Evolutionary conservation across 1,140 invertebrate genomes (phyloP), one percentile per base, ranked within the genome.

Genomic region (Pseudomyrmex flavicornis): DNA sequence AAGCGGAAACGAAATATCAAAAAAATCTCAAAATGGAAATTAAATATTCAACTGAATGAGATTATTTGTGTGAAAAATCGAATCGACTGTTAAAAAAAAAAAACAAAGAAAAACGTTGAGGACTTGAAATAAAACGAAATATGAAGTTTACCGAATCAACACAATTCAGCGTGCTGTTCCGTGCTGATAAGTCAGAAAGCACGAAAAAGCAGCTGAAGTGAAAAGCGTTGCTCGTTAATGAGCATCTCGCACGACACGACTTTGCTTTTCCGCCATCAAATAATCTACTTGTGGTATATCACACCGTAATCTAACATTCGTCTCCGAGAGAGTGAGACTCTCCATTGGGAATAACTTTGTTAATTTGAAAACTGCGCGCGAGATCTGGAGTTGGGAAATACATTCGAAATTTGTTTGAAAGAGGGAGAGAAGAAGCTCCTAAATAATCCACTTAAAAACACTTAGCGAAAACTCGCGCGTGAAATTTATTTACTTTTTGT

Each of bases 151-250:
- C 15, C 56, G 35, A 79, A 72, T 61, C 22, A 35, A 35, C 35
- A 35, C 26, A 80, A 59, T 61, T 72, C 44, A 72, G 20, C 22
- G 20, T 10, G 46, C n/a, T 15, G 54, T 22, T 15, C 35, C 35
- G 35, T 7, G 35, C 35, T 26, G 76, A 70, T 46, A 70, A 72
- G 66, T 35, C 54, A 17, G 20, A 62, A 70, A 72, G 66, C 72
- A 35, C 26, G 44, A 61, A 46, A 61, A 72, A 50, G 35, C 44
- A 26, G 8, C 20, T 9, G 66, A 50, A 70, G 76, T 79, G 65
- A 70, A 79, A 48, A 79, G 13, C 56, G 76, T 61, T 50, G 76
- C 76, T 72, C 54, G n/a, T 72, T 80, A 80, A 80, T 59, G 56
- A 80, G 66, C 65, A 70, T 80, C 54, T 50, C 44, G 44, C 66